Evolutionary conservation across 2,797 vertebrate species (phyloP), one percentile per base, ranked within the genome.

Genomic region (Ataeniobius toweri): DNA sequence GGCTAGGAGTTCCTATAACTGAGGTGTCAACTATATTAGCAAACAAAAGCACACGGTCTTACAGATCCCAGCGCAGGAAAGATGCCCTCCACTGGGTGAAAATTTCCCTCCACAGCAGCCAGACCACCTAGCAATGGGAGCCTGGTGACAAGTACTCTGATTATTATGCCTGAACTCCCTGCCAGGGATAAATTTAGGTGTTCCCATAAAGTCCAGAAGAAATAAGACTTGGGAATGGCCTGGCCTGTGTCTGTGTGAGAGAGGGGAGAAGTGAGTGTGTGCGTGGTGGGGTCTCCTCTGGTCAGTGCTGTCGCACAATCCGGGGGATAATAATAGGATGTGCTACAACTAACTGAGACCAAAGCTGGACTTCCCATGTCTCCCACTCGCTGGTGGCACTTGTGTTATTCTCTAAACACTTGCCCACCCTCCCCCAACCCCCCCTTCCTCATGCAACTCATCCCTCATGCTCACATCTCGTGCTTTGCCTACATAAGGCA

Each of bases 111-210:
- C 76, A 84, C 85, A 91, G 85, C 85, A 88, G 89, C 86, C 86
- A 90, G 95, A 95, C 94, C 94, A 95, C 94, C 93, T 90, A 92
- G 93, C 93, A 94, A 92, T 93, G 89, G 90, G 93, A 94, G 92
- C 88, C 89, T 89, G 89, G 89, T 94, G 88, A 94, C 94, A 92
- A 94, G 91, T 83, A 83, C 85, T 94, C 89, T 95, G 94, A 94
- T 95, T 95, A 94, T 94, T 95, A 93, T 96, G 93, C 92, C 91
- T 95, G 85, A 83, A 85, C 88, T 93, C 91, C 83, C 93, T 92
- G 93, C 94, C 94, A 94, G 89, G 80, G 89, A 92, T 96, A 95
- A 94, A 95, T 95, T 95, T 96, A 96, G 94, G 92, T 88, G 91
- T 96, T 96, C 95, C 95, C 95, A 95, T 95, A 94, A 94, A 95